Percentiles rank a stretch among this genome's conserved stretches.
phyloP scores from a whole-genome alignment of 2,113 vertebrate genomes.

The Megatriorchis doriae region DNA sequence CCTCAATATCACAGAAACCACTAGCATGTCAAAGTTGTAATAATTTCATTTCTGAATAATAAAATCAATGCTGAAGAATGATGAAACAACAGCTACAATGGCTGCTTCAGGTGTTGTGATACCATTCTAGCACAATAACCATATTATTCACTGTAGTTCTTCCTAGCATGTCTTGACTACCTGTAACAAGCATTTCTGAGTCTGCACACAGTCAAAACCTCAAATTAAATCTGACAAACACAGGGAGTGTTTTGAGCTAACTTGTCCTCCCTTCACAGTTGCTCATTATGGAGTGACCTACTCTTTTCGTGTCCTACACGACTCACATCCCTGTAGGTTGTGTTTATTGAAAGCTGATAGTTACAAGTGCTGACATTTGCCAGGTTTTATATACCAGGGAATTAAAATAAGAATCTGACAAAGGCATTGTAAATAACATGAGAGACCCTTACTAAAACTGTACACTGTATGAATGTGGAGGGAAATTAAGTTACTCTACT shows the following conservation, averaged over 20 bases:
- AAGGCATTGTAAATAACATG: conserved; percentile 19
- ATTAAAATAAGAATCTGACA: conserved; percentile 42
- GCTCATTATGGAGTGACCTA: conserved; percentile 19
- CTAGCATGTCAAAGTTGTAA: not conserved
- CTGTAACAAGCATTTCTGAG: conserved; percentile 5
- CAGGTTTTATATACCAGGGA: conserved; percentile 52
- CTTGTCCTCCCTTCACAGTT: conserved; percentile 32
- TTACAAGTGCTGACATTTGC: conserved; percentile 54
- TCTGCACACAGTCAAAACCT: not conserved
- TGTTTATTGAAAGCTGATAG: conserved; percentile 60
- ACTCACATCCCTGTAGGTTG: conserved; percentile 16
- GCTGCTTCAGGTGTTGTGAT: not conserved
- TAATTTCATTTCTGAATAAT: conserved; percentile 3
- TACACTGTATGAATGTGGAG: not conserved
- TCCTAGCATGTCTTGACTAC: conserved; percentile 11
- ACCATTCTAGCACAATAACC: not conserved
- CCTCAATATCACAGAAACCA: not conserved
- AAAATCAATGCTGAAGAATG: not conserved
- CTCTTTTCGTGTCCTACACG: conserved; percentile 28
- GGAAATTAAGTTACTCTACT: conserved; percentile 47
- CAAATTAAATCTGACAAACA: conserved; percentile 64
- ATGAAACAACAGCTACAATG: not conserved
- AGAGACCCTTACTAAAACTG: conserved; percentile 46
- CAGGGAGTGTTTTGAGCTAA: conserved; percentile 16
- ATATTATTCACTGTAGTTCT: conserved; percentile 10